Conservation (phyloP, 2,888 invertebrate species). For the Tinea pellionella region DNA sequence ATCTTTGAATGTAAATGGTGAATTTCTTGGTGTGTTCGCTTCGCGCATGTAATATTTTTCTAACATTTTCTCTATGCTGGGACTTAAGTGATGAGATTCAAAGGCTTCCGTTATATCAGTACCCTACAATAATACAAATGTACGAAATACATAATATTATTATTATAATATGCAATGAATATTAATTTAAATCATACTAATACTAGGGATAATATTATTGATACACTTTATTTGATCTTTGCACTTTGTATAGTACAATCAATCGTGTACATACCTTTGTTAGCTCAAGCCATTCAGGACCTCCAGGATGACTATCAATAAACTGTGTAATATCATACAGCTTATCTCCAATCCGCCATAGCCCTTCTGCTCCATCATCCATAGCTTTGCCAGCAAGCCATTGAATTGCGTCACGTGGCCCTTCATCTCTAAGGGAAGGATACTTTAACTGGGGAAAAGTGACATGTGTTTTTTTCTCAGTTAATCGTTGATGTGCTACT, state of each 20-base stretch:
- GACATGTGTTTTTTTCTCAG: slow-evolving; percentile 51
- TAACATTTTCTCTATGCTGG: slow-evolving; percentile 68
- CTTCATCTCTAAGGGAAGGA: slow-evolving; percentile 56
- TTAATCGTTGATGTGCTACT: slow-evolving; percentile 32
- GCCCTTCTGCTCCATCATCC: slow-evolving; percentile 79
- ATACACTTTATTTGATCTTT: background rate
- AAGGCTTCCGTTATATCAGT: slow-evolving; percentile 75
- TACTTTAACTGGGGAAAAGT: slow-evolving; percentile 65
- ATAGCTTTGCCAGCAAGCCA: slow-evolving; percentile 75
- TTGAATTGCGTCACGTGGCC: slow-evolving; percentile 49
- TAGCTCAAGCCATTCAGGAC: slow-evolving; percentile 78
- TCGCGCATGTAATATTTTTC: slow-evolving; percentile 74
- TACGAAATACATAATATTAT: background rate
- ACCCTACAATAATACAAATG: slow-evolving; percentile 45
- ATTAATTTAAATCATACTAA: no score
- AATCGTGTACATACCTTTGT: slow-evolving; percentile 65
- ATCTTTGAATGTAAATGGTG: slow-evolving; percentile 79
- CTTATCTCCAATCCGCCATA: slow-evolving; percentile 81
- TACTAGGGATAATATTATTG: no score
- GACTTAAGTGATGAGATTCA: slow-evolving; percentile 65
- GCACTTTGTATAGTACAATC: background rate
- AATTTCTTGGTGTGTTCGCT: slow-evolving; percentile 73
- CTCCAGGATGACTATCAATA: slow-evolving; percentile 86
- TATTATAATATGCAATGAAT: no score
- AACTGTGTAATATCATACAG: slow-evolving; percentile 89